phyloP scores from a whole-genome alignment of 2,113 vertebrate species.

The Spermophilus dauricus region DNA sequence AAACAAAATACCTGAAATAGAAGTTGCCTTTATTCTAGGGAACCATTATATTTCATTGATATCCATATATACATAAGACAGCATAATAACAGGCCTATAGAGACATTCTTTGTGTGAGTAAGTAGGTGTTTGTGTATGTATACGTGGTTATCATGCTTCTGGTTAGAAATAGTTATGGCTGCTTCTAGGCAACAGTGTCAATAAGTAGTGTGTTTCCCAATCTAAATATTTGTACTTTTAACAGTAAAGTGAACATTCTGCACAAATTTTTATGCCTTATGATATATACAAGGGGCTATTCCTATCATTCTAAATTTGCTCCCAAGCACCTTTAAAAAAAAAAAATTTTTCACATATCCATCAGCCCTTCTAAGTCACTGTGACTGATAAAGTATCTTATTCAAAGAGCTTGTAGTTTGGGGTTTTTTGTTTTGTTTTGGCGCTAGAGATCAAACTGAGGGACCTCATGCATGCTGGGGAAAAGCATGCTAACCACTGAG shows the following conservation, averaged over 20 bases:
- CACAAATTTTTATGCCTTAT: background rate
- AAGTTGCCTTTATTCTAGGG: background rate
- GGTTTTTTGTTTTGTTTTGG: background rate
- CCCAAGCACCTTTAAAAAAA: background rate
- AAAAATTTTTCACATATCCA: background rate
- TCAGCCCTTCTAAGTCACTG: background rate
- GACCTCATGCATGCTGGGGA: background rate
- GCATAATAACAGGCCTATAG: background rate
- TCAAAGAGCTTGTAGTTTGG: background rate
- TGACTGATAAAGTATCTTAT: background rate
- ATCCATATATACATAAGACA: background rate
- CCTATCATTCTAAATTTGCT: background rate
- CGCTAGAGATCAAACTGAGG: background rate
- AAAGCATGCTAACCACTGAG: background rate
- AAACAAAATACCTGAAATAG: background rate
- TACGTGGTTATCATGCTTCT: background rate
- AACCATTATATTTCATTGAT: background rate
- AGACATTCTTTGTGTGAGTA: background rate
- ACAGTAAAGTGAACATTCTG: background rate
- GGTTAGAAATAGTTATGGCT: slow-evolving; percentile 3
- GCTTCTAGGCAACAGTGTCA: slow-evolving; percentile 26
- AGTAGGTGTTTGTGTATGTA: background rate
- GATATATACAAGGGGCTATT: background rate
- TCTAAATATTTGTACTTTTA: slow-evolving; percentile 41
- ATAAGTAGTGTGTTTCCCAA: slow-evolving; percentile 28